Evolutionary conservation across 2,797 vertebrate species (phyloP).

Genomic region (Oophaga sylvatica): DNA sequence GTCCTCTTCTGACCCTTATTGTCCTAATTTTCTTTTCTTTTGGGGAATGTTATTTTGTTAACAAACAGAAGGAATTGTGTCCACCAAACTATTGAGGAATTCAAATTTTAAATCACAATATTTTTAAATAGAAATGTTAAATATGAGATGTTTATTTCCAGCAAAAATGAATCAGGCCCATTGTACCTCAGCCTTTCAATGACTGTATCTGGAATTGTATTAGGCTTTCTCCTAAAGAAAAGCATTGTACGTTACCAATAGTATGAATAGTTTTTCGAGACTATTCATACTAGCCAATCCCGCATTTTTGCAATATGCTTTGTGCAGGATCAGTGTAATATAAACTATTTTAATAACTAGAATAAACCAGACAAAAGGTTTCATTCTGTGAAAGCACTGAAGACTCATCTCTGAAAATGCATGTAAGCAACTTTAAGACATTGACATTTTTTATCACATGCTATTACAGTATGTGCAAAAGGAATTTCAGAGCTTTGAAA

Average conservation of each 20-base stretch:
- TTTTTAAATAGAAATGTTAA: conserved; percentile 7
- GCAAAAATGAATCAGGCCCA: conserved; percentile 31
- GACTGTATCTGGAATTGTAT: neutral
- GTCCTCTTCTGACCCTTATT: neutral
- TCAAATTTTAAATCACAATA: conserved; percentile 22
- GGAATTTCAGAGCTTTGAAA: too few species aligned
- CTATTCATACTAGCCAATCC: conserved; percentile 15
- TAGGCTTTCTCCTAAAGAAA: conserved; percentile 15
- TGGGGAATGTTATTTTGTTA: neutral
- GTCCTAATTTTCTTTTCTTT: neutral
- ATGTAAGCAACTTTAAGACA: neutral
- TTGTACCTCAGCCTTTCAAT: neutral
- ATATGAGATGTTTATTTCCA: conserved; percentile 1
- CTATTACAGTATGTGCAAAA: too few species aligned
- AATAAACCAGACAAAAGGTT: neutral
- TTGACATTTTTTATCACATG: neutral
- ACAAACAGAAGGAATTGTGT: neutral
- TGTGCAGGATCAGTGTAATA: neutral
- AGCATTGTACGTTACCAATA: neutral
- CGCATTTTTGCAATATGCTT: conserved; percentile 7
- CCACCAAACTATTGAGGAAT: neutral
- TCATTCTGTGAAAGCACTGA: neutral
- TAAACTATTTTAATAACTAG: conserved; percentile 18
- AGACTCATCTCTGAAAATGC: neutral
- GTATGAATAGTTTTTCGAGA: conserved; percentile 2